Evolutionary conservation across 2,888 invertebrate species (phyloP).

Genomic region (Piscicola geometra): DNA sequence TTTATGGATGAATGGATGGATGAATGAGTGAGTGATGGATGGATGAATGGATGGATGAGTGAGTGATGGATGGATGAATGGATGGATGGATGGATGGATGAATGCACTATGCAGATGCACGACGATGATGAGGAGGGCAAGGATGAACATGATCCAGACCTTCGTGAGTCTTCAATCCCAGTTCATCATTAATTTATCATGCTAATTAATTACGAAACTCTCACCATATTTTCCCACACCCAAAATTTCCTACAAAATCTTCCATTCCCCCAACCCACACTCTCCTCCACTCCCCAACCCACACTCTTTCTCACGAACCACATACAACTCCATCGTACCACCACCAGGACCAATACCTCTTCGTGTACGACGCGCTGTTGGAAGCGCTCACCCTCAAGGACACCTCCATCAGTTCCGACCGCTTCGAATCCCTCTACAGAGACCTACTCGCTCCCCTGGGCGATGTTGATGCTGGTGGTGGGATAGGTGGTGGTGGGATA

Average conservation of each 20-base stretch:
- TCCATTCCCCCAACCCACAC: too few relatives aligned
- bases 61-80: neutral
- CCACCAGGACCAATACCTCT: slow-evolving; percentile 45
- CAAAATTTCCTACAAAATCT: too few relatives aligned
- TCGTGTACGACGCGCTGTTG: slow-evolving; percentile 45
- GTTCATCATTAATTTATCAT: too few relatives aligned
- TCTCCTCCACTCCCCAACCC: too few relatives aligned
- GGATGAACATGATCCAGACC: slow-evolving; percentile 49
- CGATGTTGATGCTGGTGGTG: neutral
- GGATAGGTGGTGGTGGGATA: too few relatives aligned
- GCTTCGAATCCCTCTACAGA: slow-evolving; percentile 11
- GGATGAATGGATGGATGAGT: neutral
- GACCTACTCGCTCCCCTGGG: neutral
- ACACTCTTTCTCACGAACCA: too few relatives aligned
- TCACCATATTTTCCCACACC: too few relatives aligned
- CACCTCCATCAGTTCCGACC: slow-evolving; percentile 41
- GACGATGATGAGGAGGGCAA: slow-evolving; percentile 44
- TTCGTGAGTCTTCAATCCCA: slow-evolving; percentile 39
- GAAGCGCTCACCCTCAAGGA: slow-evolving; percentile 43
- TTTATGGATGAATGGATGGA: neutral
- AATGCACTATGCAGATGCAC: slow-evolving; percentile 40
- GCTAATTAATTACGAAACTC: too few relatives aligned
- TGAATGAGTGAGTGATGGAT: neutral
- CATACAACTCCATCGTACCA: neutral
- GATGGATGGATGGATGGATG: neutral